Conservation (phyloP, 1,140 invertebrate species). For the Galleria mellonella region DNA sequence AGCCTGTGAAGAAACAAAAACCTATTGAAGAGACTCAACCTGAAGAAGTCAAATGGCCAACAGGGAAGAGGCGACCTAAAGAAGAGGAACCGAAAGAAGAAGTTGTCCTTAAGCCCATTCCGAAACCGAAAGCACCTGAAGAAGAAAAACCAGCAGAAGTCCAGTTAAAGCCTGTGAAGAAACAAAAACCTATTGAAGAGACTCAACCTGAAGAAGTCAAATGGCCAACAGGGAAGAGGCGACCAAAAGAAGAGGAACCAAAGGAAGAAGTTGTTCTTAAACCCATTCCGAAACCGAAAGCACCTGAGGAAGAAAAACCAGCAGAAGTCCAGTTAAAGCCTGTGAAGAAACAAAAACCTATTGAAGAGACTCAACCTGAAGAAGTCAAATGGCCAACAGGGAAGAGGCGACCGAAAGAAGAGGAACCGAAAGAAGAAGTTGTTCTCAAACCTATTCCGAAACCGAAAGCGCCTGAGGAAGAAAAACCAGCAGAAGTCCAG, state of each 20-base stretch:
- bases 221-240: slow-evolving; percentile 58
- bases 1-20: slow-evolving; percentile 26
- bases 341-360: slow-evolving; percentile 14
- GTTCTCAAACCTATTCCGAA: slow-evolving; percentile 59
- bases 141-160: slow-evolving; percentile 36
- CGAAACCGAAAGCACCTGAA: slow-evolving; percentile 24
- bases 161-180: slow-evolving; percentile 51
- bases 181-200: slow-evolving; percentile 32
- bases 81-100: slow-evolving; percentile 39
- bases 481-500: slow-evolving; percentile 36
- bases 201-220: slow-evolving; percentile 44
- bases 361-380: slow-evolving; percentile 17
- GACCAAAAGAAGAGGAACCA: slow-evolving; percentile 16
- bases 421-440: slow-evolving; percentile 52
- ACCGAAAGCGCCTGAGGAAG: slow-evolving; percentile 12
- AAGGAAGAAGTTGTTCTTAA: slow-evolving; percentile 22
- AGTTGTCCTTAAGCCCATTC: slow-evolving; percentile 52
- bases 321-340: slow-evolving; percentile 17
- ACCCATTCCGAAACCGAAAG: slow-evolving; percentile 18
- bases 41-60: slow-evolving; percentile 49
- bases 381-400: slow-evolving; percentile 13
- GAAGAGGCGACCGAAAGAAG: slow-evolving; percentile 27
- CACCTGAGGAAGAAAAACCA: slow-evolving; percentile 17
- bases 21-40: slow-evolving; percentile 15
- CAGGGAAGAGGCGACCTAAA: slow-evolving; percentile 4